These are phyloP conservation scores for Araneus ventricosus DNA, from an alignment of 1,140 invertebrate species.

Conservation along the genomic window DNA sequence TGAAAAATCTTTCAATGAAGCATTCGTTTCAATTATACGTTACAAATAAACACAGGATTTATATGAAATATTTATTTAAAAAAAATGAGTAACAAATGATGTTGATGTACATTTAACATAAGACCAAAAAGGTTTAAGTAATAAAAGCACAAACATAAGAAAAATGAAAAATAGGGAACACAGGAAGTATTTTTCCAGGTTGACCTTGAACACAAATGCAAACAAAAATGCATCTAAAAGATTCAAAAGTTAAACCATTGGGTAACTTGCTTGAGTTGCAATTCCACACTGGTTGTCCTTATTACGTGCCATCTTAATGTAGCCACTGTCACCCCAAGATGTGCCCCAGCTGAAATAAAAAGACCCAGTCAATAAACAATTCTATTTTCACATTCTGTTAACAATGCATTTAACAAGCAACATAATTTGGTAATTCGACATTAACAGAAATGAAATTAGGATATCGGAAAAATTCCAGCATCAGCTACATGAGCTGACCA, in stretches of 20 bases:
- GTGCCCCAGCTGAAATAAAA: conserved; percentile 77
- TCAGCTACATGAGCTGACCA: too few species aligned
- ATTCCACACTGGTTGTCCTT: conserved; percentile 87
- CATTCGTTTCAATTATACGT: too few species aligned
- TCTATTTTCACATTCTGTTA: too few species aligned
- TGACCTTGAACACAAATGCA: conserved; percentile 14
- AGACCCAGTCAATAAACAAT: not conserved
- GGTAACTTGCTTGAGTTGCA: conserved; percentile 75
- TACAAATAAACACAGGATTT: not conserved
- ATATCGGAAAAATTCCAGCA: too few species aligned
- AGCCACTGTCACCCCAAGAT: conserved; percentile 83
- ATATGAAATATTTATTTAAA: not conserved
- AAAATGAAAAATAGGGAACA: conserved; percentile 14
- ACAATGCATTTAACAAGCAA: too few species aligned
- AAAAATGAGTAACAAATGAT: conserved; percentile 21
- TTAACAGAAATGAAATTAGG: too few species aligned
- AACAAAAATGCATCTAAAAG: not conserved
- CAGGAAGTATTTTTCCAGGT: not conserved
- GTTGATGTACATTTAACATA: not conserved
- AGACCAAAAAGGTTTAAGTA: conserved; percentile 7
- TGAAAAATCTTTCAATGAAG: too few species aligned
- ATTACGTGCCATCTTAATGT: conserved; percentile 82
- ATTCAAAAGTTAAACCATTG: conserved; percentile 46
- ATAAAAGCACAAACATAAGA: conserved; percentile 44
- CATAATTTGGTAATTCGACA: too few species aligned